phyloP scores from a whole-genome alignment of 2,888 invertebrate species.

The Monochamus alternatus region DNA sequence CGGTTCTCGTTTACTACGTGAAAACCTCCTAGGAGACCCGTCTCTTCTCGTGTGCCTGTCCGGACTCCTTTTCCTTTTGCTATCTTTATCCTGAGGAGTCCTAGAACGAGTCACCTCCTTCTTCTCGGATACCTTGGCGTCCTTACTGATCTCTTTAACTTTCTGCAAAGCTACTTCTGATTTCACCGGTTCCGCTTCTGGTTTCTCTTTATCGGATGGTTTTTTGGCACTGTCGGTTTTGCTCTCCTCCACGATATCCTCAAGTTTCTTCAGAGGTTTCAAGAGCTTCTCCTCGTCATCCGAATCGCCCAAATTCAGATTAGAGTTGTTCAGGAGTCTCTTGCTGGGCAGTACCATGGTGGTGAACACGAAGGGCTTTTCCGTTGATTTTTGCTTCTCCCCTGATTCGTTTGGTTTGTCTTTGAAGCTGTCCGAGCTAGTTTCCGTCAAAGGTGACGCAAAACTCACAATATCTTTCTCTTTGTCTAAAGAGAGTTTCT shows the following conservation, averaged over 20 bases:
- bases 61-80: slow-evolving; percentile 9
- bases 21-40: slow-evolving; percentile 36
- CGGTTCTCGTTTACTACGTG: slow-evolving; percentile 22
- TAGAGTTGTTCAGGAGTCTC: slow-evolving; percentile 58
- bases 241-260: slow-evolving; percentile 47
- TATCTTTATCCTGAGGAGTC: slow-evolving; percentile 17
- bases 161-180: slow-evolving; percentile 23
- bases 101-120: background rate
- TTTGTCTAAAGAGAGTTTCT: too few relatives aligned
- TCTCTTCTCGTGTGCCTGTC: slow-evolving; percentile 35
- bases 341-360: slow-evolving; percentile 60
- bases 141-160: slow-evolving; percentile 4
- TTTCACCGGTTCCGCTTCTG: background rate
- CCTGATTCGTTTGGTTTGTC: background rate
- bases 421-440: slow-evolving; percentile 12
- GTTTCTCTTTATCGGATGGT: slow-evolving; percentile 4
- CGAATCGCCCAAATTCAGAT: slow-evolving; percentile 60
- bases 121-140: slow-evolving; percentile 14
- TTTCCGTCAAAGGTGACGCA: slow-evolving; percentile 18
- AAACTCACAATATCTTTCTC: background rate
- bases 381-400: slow-evolving; percentile 35
- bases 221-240: background rate
- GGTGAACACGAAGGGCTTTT: slow-evolving; percentile 58
- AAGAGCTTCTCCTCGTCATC: slow-evolving; percentile 56
- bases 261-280: slow-evolving; percentile 52